phyloP scores from a whole-genome alignment of 2,888 invertebrate genomes.

The Andrena praecox region DNA sequence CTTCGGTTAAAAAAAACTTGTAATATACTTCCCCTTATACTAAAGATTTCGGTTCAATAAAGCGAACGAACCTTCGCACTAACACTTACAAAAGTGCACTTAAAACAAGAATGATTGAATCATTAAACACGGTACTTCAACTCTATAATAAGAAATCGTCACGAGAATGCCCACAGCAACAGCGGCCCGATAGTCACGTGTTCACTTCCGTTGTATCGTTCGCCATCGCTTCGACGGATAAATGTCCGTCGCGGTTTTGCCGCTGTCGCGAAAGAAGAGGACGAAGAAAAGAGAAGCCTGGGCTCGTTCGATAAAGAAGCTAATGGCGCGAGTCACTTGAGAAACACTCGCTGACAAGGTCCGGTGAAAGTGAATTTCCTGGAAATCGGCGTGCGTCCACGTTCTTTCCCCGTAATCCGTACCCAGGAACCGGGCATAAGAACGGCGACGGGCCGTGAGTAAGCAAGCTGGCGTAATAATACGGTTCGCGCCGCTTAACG shows the following conservation, averaged over 20 bases:
- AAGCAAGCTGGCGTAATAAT: slow-evolving; percentile 63
- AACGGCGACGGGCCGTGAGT: slow-evolving; percentile 47
- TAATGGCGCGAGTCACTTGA: slow-evolving; percentile 52
- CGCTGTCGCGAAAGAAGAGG: neutral
- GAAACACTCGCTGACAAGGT: slow-evolving; percentile 66
- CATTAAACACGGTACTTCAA: neutral
- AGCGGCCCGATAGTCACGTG: neutral
- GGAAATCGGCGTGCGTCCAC: slow-evolving; percentile 78
- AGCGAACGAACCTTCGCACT: no score
- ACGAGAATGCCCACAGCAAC: neutral
- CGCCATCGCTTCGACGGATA: neutral
- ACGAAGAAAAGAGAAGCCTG: neutral
- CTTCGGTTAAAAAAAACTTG: no score
- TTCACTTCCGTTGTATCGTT: neutral
- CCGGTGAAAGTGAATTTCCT: slow-evolving; percentile 84
- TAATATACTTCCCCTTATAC: no score
- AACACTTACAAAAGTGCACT: no score
- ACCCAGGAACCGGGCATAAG: slow-evolving; percentile 26
- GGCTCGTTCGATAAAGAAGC: slow-evolving; percentile 49
- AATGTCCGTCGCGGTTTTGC: slow-evolving; percentile 9
- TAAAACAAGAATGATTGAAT: neutral
- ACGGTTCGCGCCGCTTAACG: slow-evolving; percentile 63
- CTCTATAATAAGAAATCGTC: neutral
- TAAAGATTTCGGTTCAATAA: no score
- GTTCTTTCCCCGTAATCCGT: slow-evolving; percentile 66